These are phyloP conservation scores for Naja naja DNA, from an alignment of 2,113 vertebrate genomes.

Conservation along the genomic window DNA sequence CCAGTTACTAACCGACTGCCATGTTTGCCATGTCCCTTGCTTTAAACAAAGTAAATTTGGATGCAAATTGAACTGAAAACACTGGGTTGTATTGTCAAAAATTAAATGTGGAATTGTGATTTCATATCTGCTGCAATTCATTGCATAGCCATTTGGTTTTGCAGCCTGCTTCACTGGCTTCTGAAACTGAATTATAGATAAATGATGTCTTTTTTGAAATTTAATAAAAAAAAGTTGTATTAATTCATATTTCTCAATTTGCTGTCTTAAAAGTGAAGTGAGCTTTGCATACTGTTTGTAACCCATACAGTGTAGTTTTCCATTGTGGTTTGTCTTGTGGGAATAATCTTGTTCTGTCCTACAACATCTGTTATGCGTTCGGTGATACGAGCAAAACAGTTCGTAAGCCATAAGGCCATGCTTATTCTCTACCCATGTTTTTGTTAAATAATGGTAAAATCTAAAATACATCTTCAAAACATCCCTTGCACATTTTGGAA, in stretches of 20 bases:
- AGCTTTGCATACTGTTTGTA: not conserved
- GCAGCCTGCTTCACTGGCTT: not conserved
- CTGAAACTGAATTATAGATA: not conserved
- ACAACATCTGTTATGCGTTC: not conserved
- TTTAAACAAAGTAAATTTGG: not conserved
- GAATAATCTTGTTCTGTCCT: not conserved
- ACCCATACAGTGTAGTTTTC: not conserved
- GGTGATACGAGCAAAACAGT: not conserved
- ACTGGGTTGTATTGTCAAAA: not conserved
- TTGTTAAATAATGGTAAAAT: not conserved
- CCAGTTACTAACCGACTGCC: not conserved
- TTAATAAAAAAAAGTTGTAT: fast-evolving
- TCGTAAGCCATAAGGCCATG: not conserved
- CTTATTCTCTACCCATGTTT: fast-evolving
- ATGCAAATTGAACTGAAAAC: not conserved
- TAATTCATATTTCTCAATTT: not conserved
- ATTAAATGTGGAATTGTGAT: not conserved
- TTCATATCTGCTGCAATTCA: not conserved
- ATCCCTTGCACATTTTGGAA: not conserved
- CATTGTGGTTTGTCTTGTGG: not conserved
- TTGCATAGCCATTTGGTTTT: not conserved
- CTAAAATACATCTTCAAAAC: not conserved
- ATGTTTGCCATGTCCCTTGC: not conserved
- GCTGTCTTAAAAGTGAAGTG: not conserved
- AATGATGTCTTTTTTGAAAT: not conserved